phyloP scores from a whole-genome alignment of 2,797 vertebrate species.

The Dendrocincla fuliginosa region DNA sequence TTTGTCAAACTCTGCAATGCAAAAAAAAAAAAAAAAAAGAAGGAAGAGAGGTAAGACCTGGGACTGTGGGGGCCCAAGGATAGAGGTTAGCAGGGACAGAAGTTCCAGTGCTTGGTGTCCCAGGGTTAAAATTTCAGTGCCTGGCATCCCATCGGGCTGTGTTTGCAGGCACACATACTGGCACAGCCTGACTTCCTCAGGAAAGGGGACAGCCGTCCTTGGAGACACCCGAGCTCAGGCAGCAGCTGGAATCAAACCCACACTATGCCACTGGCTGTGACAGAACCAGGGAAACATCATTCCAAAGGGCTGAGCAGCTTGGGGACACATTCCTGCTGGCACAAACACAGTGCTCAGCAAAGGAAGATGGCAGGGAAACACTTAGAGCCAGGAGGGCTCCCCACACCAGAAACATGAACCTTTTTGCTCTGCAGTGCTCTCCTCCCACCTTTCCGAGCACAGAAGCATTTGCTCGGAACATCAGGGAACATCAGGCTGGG shows the following conservation, averaged over 20 bases:
- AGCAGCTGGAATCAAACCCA: conserved; percentile 31
- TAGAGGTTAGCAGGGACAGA: background rate
- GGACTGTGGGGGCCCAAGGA: background rate
- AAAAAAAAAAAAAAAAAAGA: background rate
- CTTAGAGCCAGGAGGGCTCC: background rate
- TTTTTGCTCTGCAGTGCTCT: background rate
- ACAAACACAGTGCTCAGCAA: background rate
- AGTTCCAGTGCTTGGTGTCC: background rate
- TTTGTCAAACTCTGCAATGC: conserved; percentile 92
- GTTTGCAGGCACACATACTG: background rate
- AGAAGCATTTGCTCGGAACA: background rate
- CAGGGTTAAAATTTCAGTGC: background rate
- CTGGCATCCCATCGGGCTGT: background rate
- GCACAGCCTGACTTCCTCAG: background rate
- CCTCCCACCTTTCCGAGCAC: background rate
- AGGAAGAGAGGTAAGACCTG: background rate
- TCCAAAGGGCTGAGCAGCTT: conserved; percentile 36
- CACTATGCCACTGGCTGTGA: background rate
- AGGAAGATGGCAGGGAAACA: background rate
- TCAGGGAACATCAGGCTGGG: background rate
- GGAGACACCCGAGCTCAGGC: conserved; percentile 8
- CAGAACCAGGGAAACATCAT: conserved; percentile 35
- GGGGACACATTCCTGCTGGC: background rate
- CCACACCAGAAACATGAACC: background rate
- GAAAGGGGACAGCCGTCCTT: background rate